Conservation (phyloP, 1,140 invertebrate genomes). For the Drosophila persimilis region DNA sequence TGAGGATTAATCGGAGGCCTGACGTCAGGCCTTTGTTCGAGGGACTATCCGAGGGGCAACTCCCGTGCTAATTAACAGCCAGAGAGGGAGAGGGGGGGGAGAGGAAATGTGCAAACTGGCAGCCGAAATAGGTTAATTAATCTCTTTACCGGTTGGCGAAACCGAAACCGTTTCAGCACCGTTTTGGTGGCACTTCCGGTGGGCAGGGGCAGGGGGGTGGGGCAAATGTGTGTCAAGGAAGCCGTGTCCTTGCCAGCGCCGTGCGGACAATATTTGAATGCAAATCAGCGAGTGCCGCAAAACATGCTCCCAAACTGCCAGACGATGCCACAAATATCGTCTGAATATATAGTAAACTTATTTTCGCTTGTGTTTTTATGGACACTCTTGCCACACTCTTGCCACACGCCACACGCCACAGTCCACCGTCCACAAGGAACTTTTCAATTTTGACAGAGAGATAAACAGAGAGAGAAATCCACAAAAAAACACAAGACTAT, state of each 20-base stretch:
- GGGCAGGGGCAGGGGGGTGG: not conserved
- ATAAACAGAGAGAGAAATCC: conserved; percentile 6
- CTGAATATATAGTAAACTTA: conserved; percentile 38
- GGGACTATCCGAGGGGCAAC: conserved; percentile 27
- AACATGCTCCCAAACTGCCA: conserved; percentile 37
- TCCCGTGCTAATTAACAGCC: conserved; percentile 63
- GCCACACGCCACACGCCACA: too few species aligned
- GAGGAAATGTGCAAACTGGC: conserved; percentile 74
- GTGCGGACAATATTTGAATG: conserved; percentile 41
- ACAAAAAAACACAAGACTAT: too few species aligned
- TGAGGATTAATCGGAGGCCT: conserved; percentile 46
- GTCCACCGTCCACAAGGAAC: conserved; percentile 19
- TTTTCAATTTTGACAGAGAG: conserved; percentile 62
- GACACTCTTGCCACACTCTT: not conserved
- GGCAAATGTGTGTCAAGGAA: conserved; percentile 62
- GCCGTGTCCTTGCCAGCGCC: conserved; percentile 34
- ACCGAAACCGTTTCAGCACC: conserved; percentile 30
- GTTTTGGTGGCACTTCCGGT: conserved; percentile 59
- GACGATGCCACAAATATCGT: conserved; percentile 28
- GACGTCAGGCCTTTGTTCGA: conserved; percentile 56
- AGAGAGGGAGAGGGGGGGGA: conserved; percentile 38
- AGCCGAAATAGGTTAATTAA: conserved; percentile 76
- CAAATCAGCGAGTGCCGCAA: conserved; percentile 31
- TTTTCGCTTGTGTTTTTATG: conserved; percentile 38
- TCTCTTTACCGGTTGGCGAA: conserved; percentile 67